Conservation (phyloP, 2,888 invertebrate genomes). For the Norana najaformis region DNA sequence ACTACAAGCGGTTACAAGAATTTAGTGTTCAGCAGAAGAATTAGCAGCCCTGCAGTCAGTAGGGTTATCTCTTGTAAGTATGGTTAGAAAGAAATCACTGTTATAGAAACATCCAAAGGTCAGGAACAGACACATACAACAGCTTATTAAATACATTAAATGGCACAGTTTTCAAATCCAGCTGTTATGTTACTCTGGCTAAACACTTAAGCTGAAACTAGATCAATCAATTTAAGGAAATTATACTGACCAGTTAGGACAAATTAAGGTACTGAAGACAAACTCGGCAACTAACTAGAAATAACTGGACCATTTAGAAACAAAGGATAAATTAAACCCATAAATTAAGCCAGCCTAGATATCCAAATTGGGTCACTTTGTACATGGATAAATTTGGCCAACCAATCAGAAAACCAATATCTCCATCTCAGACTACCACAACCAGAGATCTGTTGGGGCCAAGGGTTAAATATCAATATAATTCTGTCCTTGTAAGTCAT, state of each 20-base stretch:
- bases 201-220: not conserved
- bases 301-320: not conserved
- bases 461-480: not conserved
- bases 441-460: too few species aligned
- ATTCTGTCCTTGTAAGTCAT: not conserved
- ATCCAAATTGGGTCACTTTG: not conserved
- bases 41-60: not conserved
- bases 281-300: not conserved
- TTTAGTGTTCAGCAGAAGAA: not conserved
- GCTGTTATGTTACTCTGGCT: not conserved
- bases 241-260: too few species aligned
- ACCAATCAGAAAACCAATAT: not conserved
- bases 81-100: not conserved
- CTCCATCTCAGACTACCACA: too few species aligned
- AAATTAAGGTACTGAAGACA: not conserved
- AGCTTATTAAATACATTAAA: not conserved
- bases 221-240: not conserved
- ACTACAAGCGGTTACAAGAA: too few species aligned
- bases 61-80: not conserved
- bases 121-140: not conserved
- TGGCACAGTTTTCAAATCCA: too few species aligned
- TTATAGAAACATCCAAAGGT: not conserved
- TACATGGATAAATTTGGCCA: not conserved
- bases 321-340: not conserved
- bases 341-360: not conserved